These are phyloP conservation scores for Leptobrachium leishanense DNA, from an alignment of 2,113 vertebrate genomes.

Conservation along the genomic window DNA sequence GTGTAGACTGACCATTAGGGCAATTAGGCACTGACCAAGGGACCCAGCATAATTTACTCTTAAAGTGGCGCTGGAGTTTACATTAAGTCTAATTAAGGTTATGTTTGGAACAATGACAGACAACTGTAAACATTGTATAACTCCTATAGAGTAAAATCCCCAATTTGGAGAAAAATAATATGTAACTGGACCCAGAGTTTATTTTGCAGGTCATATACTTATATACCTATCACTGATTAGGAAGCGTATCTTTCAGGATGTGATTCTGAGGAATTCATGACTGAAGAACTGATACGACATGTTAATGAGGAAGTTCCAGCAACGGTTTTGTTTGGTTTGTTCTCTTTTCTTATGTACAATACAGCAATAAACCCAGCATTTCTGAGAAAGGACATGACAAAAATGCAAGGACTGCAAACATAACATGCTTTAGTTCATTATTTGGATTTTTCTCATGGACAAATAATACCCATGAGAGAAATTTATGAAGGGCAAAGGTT, in stretches of 20 bases:
- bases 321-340: not conserved
- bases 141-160: no score
- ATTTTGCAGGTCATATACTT: no score
- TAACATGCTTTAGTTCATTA: not conserved
- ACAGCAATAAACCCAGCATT: not conserved
- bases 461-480: not conserved
- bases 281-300: not conserved
- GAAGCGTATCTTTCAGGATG: not conserved
- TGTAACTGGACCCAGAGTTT: no score
- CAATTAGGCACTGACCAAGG: no score
- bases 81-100: no score
- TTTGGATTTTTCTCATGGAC: not conserved
- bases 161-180: no score
- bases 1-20: no score
- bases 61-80: no score
- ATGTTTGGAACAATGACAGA: no score
- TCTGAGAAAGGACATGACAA: not conserved
- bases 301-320: not conserved
- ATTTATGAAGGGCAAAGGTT: not conserved
- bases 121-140: no score
- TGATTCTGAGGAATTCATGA: not conserved
- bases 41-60: no score
- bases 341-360: not conserved
- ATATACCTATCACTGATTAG: no score
- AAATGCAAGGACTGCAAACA: not conserved